These are phyloP conservation scores for Cyaniris semiargus DNA, from an alignment of 2,888 invertebrate genomes.

Conservation along the genomic window DNA sequence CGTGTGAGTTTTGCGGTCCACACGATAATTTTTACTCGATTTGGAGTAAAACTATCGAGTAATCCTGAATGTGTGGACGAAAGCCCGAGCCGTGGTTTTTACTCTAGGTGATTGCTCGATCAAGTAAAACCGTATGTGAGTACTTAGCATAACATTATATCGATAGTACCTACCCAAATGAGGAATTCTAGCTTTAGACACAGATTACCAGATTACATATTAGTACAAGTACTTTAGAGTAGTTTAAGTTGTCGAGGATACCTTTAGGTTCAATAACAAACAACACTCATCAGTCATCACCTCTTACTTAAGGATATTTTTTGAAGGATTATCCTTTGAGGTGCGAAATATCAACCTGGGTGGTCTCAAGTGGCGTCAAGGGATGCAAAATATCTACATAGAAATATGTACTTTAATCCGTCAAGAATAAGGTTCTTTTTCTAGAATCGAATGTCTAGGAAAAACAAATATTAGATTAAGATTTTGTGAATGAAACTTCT, in stretches of 20 bases:
- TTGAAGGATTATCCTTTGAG: slow-evolving; percentile 55
- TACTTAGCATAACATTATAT: too few species aligned
- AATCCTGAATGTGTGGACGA: too few species aligned
- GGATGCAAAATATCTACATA: slow-evolving; percentile 61
- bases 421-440: not conserved
- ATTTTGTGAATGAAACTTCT: slow-evolving; percentile 7
- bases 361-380: slow-evolving; percentile 75
- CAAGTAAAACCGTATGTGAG: too few species aligned
- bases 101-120: too few species aligned
- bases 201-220: too few species aligned
- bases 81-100: too few species aligned
- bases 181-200: not conserved
- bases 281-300: slow-evolving; percentile 23
- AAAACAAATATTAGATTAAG: slow-evolving; percentile 65
- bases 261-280: not conserved
- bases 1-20: too few species aligned
- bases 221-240: too few species aligned
- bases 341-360: slow-evolving; percentile 68
- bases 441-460: not conserved
- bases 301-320: slow-evolving; percentile 15
- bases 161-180: too few species aligned
- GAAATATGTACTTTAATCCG: not conserved
- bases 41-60: too few species aligned
- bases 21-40: too few species aligned
- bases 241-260: not conserved